phyloP scores from a whole-genome alignment of 2,797 vertebrate genomes.

The Poecilia velifera region DNA sequence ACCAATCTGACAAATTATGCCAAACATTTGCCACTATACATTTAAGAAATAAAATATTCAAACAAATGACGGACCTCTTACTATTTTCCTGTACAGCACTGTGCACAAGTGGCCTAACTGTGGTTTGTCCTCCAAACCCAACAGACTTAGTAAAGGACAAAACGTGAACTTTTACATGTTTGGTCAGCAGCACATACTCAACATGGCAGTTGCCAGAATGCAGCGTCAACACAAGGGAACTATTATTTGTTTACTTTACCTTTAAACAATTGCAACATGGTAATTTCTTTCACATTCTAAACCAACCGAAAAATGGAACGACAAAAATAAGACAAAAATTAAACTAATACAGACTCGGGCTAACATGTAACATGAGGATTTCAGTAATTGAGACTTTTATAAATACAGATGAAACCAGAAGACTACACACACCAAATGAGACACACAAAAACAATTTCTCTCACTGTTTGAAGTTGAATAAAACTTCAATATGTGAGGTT shows the following conservation, averaged over 20 bases:
- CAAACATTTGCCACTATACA: slow-evolving; percentile 39
- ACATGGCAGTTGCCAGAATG: background rate
- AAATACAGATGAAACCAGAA: background rate
- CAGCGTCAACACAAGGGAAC: background rate
- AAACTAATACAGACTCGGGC: background rate
- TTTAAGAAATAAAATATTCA: slow-evolving; percentile 34
- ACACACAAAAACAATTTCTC: background rate
- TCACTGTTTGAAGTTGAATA: background rate
- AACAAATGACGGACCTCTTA: slow-evolving; percentile 23
- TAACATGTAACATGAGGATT: background rate
- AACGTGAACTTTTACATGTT: background rate
- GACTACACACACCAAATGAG: background rate
- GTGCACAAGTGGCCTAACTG: background rate
- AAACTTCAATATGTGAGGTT: background rate
- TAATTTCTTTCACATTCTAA: background rate
- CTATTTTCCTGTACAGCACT: too few relatives aligned
- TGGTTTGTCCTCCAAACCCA: background rate
- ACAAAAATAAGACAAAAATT: background rate
- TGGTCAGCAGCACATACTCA: background rate
- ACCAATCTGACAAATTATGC: slow-evolving; percentile 36
- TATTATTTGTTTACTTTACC: background rate
- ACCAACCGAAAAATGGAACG: background rate
- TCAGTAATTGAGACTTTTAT: background rate
- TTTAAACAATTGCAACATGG: background rate
- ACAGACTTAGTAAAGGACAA: background rate